Evolutionary conservation across 2,888 invertebrate species (phyloP), one percentile per base, ranked within the genome.

Genomic region (Heliconius cydno): DNA sequence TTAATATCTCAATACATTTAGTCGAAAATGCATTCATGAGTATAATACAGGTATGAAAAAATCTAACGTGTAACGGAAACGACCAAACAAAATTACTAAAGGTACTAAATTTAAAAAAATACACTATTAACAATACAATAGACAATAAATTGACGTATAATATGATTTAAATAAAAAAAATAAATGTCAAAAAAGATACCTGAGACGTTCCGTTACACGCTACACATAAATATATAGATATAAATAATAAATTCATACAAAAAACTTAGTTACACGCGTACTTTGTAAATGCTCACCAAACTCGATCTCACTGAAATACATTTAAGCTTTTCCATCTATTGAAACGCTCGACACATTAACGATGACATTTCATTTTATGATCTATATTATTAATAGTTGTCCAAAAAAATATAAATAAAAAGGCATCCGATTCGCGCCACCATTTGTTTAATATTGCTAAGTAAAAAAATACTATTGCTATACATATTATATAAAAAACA

Each of bases 1-100:
- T 84, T 85, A 85, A 87, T 87, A 86, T 86, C 86, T 88, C 86
- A 86, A 88, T 86, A 89, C 87, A 88, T 83, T 86, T 88, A 92
- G 88, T 91, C 89, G 88, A 90, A 91, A 93, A 93, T 92, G 92
- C 92, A 91, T 91, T 75, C 86, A 89, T 94, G 94, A 94, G 94
- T 94, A 94, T 94, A 89, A 91, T 89, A 92, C 94, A 94, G 94
- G 94, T 92, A 89, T 89, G 87, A 85, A 68, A 65, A 60, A 78
- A 73, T 70, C 13, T 41, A 66, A 71, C 79, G 82, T 83, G 81
- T 72, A 83, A 85, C 83, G 83, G 83, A 68, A 79, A 83, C 83
- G 82, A 77, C 19, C 4, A 68, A 68, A 65, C 63, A 60, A 77
- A 25, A 65, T 65, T 28, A 65, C 60, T 63, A 63, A n/a, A 63